Conservation (phyloP, 2,113 vertebrate genomes). For the Hemibagrus wyckioides region DNA sequence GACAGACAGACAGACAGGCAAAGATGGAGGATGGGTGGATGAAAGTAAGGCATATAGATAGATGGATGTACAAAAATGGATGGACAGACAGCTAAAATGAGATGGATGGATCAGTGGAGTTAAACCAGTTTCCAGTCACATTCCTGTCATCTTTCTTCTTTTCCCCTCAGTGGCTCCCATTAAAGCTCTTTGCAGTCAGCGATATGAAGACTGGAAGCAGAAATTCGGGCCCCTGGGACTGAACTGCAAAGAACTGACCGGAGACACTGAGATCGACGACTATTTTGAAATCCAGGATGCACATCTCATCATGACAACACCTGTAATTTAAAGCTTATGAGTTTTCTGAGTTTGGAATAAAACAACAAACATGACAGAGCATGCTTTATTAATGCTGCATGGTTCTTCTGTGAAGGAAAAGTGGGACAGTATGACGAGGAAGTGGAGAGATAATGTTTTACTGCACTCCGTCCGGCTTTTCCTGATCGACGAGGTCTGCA, state of each 20-base stretch:
- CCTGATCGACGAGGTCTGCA: conserved; percentile 91
- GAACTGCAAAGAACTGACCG: conserved; percentile 93
- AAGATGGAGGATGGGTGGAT: too few relatives aligned
- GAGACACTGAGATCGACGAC: conserved; percentile 93
- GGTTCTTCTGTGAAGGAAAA: conserved; percentile 81
- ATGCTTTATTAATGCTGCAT: neutral
- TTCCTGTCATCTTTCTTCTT: neutral
- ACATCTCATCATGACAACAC: conserved; percentile 94
- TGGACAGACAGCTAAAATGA: too few relatives aligned
- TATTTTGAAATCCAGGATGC: conserved; percentile 96
- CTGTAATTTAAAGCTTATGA: conserved; percentile 75
- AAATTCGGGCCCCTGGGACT: conserved; percentile 93
- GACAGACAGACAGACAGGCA: too few relatives aligned
- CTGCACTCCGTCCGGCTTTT: conserved; percentile 90
- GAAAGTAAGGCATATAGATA: too few relatives aligned
- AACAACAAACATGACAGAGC: too few relatives aligned
- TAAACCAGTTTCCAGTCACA: neutral
- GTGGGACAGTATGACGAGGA: conserved; percentile 99
- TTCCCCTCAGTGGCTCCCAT: conserved; percentile 90
- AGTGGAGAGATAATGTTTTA: conserved; percentile 91
- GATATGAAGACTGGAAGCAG: conserved; percentile 91
- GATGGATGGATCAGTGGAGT: too few relatives aligned
- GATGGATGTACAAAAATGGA: too few relatives aligned
- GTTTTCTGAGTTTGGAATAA: neutral
- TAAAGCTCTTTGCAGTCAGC: conserved; percentile 95